phyloP scores from a whole-genome alignment of 1,140 invertebrate species.

The Drosophila albomicans region DNA sequence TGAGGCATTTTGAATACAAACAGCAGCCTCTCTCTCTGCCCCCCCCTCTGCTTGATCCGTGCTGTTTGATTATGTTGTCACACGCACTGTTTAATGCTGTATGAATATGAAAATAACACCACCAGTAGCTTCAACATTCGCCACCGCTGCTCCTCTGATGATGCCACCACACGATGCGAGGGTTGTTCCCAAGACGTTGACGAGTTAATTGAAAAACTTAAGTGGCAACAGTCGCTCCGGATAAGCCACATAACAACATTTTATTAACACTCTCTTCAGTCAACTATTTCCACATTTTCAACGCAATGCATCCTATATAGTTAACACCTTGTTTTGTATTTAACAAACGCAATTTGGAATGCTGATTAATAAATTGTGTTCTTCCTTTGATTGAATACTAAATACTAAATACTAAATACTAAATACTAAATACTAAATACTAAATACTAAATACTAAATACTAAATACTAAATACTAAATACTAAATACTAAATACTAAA shows the following conservation, averaged over 20 bases:
- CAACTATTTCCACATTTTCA: slow-evolving; percentile 61
- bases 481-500: no score
- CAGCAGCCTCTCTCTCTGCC: slow-evolving; percentile 21
- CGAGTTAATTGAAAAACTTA: slow-evolving; percentile 82
- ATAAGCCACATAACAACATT: slow-evolving; percentile 81
- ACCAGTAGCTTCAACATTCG: background rate
- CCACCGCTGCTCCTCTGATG: background rate
- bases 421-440: no score
- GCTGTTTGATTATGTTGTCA: slow-evolving; percentile 82
- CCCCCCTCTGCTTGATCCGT: slow-evolving; percentile 11
- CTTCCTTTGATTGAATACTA: no score
- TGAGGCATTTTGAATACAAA: slow-evolving; percentile 53
- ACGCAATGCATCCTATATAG: no score
- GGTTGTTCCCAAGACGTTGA: slow-evolving; percentile 48
- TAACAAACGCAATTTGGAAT: no score
- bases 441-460: no score
- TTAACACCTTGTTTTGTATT: no score
- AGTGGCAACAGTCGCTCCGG: slow-evolving; percentile 77
- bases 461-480: no score
- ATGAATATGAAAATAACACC: slow-evolving; percentile 77
- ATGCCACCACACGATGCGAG: background rate
- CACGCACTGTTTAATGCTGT: slow-evolving; percentile 80
- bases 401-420: no score
- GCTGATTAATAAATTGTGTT: no score
- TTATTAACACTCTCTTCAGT: slow-evolving; percentile 71